A percentile compares a stretch with the other conserved stretches of the same genome.
Conservation (phyloP, 2,113 vertebrate genomes). For the Oreocharis arfaki region DNA sequence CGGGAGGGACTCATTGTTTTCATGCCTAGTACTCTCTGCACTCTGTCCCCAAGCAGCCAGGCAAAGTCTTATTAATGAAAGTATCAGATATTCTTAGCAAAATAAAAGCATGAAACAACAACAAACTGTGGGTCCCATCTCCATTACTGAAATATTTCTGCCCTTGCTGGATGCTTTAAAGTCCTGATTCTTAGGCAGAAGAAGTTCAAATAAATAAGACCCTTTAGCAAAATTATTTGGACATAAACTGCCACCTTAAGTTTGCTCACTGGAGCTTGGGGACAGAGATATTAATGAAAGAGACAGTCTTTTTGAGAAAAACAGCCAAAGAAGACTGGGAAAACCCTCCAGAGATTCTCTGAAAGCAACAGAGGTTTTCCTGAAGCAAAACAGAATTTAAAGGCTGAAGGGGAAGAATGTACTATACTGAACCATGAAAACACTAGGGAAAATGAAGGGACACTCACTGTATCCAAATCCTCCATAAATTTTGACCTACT, state of each 20-base stretch:
- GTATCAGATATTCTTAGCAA: background rate
- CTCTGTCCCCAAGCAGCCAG: background rate
- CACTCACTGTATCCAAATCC: background rate
- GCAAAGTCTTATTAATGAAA: background rate
- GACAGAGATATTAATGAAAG: background rate
- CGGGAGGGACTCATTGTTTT: background rate
- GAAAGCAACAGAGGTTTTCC: background rate
- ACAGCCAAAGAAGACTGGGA: background rate
- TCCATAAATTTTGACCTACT: background rate
- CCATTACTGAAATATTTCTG: background rate
- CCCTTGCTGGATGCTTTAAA: background rate
- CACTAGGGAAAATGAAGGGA: background rate
- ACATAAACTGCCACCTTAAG: background rate
- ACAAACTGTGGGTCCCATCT: background rate
- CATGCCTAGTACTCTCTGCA: background rate
- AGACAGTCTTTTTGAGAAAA: background rate
- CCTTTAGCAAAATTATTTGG: slow-evolving; percentile 6
- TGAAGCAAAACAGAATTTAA: slow-evolving; percentile 7
- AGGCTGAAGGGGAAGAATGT: background rate
- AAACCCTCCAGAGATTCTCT: background rate
- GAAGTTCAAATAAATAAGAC: background rate
- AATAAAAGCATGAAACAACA: background rate
- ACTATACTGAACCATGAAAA: background rate
- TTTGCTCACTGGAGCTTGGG: background rate
- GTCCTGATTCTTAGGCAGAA: background rate